Evolutionary conservation across 2,797 vertebrate genomes (phyloP), one percentile per base, ranked within the genome.

Genomic region (Ctenopoma multispine): DNA sequence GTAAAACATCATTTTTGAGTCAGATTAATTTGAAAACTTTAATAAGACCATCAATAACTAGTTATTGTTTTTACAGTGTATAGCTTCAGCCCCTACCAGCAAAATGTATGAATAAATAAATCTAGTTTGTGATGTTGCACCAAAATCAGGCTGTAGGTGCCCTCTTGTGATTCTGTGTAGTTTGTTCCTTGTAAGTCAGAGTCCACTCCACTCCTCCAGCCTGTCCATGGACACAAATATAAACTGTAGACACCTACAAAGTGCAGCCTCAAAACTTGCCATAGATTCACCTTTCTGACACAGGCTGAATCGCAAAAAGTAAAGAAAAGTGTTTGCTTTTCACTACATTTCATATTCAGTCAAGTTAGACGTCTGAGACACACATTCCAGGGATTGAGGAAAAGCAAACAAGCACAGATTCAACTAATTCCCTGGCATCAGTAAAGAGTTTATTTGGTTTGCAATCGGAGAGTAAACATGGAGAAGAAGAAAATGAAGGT

Each of bases 151-250:
- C 51, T 55, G 20, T 5, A 13, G 23, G 21, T 20, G 47, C 78
- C 80, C 61, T 31, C 82, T 75, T 21, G 66, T 72, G 85, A 63
- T 60, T 23, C 12, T 46, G 8, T n/a, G 9, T 21, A 13, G 31
- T 61, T 31, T 4, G 29, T 15, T 17, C 12, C 0, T 55, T 12
- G 29, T 14, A 15, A 54, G 17, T 2, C 38, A 6, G 10, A 47
- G 5, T 40, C 5, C 20, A 7, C 18, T n/a, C 23, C 23, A 27
- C 11, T 3, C 7, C 3, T 0, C 7, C n/a, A 36, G 4, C 10
- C 13, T n/a, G n/a, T n/a, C n/a, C n/a, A n/a, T n/a, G n/a, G n/a
- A n/a, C n/a, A n/a, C n/a, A n/a, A n/a, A n/a, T n/a, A n/a, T n/a
- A n/a, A n/a, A n/a, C n/a, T n/a, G n/a, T n/a, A 57, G 18, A 10